Evolutionary conservation across 1,140 invertebrate genomes (phyloP).

Genomic region (Drosophila persimilis): DNA sequence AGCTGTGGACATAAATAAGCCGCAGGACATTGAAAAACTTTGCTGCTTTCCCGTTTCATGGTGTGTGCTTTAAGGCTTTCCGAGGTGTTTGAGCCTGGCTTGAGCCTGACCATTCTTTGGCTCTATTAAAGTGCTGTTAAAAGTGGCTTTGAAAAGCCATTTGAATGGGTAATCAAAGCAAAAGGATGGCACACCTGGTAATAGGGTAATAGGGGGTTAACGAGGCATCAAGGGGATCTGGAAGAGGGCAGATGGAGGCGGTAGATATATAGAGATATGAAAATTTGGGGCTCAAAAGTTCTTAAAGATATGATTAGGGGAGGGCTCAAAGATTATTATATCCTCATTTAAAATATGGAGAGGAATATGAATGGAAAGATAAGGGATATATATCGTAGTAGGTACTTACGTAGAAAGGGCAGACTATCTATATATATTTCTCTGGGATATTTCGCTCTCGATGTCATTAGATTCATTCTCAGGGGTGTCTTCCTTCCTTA

Average conservation of each 20-base stretch:
- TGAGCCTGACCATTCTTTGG: constrained; percentile 17
- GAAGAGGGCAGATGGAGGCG: neutral
- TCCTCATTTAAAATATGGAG: no score
- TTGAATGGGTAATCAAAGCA: constrained; percentile 13
- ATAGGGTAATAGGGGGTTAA: neutral
- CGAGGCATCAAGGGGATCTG: neutral
- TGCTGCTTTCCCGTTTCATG: constrained; percentile 45
- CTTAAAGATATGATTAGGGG: no score
- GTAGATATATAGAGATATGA: neutral
- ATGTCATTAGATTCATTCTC: no score
- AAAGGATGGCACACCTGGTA: constrained; percentile 17
- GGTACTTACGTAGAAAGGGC: no score
- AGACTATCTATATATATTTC: no score
- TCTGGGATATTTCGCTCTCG: no score
- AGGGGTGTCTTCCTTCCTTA: no score
- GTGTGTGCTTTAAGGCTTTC: constrained; percentile 34
- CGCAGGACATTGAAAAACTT: constrained; percentile 57
- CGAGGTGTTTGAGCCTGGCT: constrained; percentile 24
- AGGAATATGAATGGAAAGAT: no score
- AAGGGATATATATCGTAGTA: no score
- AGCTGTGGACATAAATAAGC: constrained; percentile 73
- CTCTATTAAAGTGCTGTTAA: constrained; percentile 41
- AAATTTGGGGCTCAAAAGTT: no score
- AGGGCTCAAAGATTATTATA: no score
- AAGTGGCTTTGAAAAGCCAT: constrained; percentile 16